Evolutionary conservation across 92 coral and sea anemone genomes (phyloP).

Genomic region (Anthopleura xanthogrammica): DNA sequence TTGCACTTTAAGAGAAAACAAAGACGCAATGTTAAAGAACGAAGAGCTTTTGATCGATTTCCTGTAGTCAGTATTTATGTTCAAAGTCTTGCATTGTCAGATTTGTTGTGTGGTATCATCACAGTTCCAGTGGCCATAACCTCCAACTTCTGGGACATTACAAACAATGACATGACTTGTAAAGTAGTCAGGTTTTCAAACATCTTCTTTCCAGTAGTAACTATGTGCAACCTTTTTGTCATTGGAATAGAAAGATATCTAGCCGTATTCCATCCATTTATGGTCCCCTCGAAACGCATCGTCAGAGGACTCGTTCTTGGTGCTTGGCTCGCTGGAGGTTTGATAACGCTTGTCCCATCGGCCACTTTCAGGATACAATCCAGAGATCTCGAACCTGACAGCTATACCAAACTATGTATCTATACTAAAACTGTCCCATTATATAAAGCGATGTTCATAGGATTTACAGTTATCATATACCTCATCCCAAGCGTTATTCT

Average conservation of each 20-base stretch:
- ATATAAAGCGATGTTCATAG: constrained; percentile 5
- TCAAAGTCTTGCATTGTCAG: constrained; percentile 11
- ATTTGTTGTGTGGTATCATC: constrained; percentile 4
- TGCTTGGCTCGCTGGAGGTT: constrained; percentile 5
- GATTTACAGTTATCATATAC: constrained; percentile 5
- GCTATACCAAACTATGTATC: not conserved
- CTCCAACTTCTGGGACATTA: not conserved
- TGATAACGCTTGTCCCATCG: constrained; percentile 8
- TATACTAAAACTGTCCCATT: constrained; percentile 6
- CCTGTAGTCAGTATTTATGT: constrained; percentile 2
- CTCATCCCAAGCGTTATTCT: constrained; percentile 7
- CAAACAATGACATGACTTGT: constrained; percentile 7
- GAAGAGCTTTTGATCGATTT: constrained; percentile 14
- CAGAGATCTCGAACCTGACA: not conserved
- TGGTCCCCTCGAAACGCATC: not conserved
- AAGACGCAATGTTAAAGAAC: not conserved
- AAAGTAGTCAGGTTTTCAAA: constrained; percentile 2
- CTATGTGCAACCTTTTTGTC: constrained; percentile 7
- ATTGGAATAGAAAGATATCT: constrained; percentile 14
- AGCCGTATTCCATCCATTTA: constrained; percentile 13
- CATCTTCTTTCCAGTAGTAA: constrained; percentile 14
- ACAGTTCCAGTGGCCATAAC: constrained; percentile 1
- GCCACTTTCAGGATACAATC: constrained; percentile 5
- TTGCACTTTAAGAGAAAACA: constrained; percentile 10
- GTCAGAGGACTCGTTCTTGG: not conserved